These are phyloP conservation scores for Melanchra persicariae DNA, from an alignment of 2,888 invertebrate genomes.

Conservation along the genomic window DNA sequence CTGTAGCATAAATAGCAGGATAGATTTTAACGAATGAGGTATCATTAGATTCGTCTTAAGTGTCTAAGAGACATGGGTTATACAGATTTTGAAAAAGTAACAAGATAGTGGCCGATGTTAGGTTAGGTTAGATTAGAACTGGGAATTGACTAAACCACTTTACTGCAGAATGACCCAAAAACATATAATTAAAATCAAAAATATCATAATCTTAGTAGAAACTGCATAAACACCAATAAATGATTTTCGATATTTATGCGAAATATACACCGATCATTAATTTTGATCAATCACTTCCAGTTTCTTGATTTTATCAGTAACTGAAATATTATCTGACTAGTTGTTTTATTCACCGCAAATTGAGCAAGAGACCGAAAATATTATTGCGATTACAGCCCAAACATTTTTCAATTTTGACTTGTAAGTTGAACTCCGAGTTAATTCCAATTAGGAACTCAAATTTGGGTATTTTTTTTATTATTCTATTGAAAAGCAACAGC, in stretches of 20 bases:
- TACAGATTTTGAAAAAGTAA: no score
- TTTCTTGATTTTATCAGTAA: conserved; percentile 40
- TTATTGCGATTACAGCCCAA: neutral
- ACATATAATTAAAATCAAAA: conserved; percentile 6
- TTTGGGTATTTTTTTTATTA: neutral
- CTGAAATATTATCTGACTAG: conserved; percentile 16
- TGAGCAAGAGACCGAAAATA: neutral
- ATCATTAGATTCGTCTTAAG: no score
- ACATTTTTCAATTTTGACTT: neutral
- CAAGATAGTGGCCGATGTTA: no score
- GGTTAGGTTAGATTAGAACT: no score
- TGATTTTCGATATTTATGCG: conserved; percentile 31
- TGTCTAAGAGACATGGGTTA: no score
- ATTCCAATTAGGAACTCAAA: neutral
- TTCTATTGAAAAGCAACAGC: no score
- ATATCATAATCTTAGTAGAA: neutral
- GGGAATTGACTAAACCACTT: neutral
- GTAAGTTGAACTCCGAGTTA: neutral
- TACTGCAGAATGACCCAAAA: conserved; percentile 8
- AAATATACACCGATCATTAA: conserved; percentile 40
- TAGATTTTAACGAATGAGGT: no score
- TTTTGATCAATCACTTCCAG: conserved; percentile 31
- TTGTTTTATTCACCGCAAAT: conserved; percentile 13
- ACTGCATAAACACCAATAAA: conserved; percentile 6
- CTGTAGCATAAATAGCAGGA: no score